phyloP scores from a whole-genome alignment of 1,140 invertebrate genomes.

The Drosophila mojavensis region DNA sequence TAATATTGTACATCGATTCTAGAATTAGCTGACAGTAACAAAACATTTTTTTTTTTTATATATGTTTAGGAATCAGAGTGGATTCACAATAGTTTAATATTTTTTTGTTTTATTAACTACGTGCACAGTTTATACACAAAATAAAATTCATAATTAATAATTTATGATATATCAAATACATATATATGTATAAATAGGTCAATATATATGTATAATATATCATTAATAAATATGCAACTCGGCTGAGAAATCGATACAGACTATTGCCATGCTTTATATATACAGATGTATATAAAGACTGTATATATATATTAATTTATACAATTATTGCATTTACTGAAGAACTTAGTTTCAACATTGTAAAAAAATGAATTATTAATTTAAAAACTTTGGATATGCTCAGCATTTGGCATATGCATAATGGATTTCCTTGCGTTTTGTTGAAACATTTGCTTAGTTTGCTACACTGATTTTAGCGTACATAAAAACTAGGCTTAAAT shows the following conservation, averaged over 20 bases:
- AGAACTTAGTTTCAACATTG: background rate
- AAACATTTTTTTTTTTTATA: background rate
- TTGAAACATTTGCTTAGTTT: background rate
- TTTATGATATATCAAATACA: background rate
- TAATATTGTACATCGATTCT: background rate
- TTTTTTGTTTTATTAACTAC: slow-evolving; percentile 12
- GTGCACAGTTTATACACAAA: slow-evolving; percentile 14
- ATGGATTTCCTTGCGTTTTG: slow-evolving; percentile 2
- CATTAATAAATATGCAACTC: background rate
- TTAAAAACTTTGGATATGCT: slow-evolving; percentile 32
- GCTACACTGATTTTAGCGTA: background rate
- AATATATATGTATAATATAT: background rate
- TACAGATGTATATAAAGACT: background rate
- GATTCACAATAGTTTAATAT: slow-evolving; percentile 2
- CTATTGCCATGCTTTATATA: slow-evolving; percentile 1
- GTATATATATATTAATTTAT: slow-evolving; percentile 28
- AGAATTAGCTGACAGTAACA: background rate
- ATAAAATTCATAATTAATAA: background rate
- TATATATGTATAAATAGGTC: background rate
- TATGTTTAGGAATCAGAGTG: background rate
- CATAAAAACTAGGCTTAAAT: slow-evolving; percentile 6
- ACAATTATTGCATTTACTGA: slow-evolving; percentile 55
- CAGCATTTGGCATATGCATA: slow-evolving; percentile 14
- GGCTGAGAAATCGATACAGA: slow-evolving; percentile 3
- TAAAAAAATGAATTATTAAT: slow-evolving; percentile 9